Evolutionary conservation across 2,797 vertebrate genomes (phyloP), one percentile per base, ranked within the genome.

Genomic region (Syngnathus rostellatus): DNA sequence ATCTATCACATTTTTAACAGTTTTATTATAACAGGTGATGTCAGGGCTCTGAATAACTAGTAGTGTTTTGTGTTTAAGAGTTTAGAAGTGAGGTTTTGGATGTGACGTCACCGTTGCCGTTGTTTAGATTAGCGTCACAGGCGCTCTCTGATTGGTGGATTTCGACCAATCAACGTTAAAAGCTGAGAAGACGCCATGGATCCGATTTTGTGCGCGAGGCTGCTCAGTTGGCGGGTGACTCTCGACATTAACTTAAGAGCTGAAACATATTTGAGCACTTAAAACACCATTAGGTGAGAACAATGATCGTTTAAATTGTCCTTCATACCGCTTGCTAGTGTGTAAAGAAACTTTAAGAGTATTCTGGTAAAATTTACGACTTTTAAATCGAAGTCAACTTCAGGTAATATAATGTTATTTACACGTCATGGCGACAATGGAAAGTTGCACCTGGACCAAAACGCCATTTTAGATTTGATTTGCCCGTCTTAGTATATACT

Each of bases 281-380:
- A 41, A n/a, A 17, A 31, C 45, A 8, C 11, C 3, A 11, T 10
- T 84, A 80, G 85, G 86, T 87, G 83, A 88, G 85, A 75, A 85
- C 75, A 79, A 81, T 48, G 21, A 70, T 72, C 75, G 40, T 68
- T 19, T n/a, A 58, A 16, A 2, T 54, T 12, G 48, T 25, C 67
- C 68, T 65, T 72, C 50, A 67, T 14, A 23, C 3, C 14, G 23
- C 7, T 16, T 8, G 23, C 12, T 6, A 5, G 25, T 17, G 21
- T 17, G 40, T 45, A 16, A 19, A 40, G 1, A 39, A 9, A 38
- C 17, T 4, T 0, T 7, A 39, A 16, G 6, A 4, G 12, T 37
- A 8, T 61, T 21, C n/a, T 43, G 2, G 11, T 5, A 23, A 41
- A 21, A 10, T 23, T 23, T 41, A 3, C 1, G 23, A 23, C 60